phyloP scores from a whole-genome alignment of 2,797 vertebrate species.

The Sebastes vulpes region DNA sequence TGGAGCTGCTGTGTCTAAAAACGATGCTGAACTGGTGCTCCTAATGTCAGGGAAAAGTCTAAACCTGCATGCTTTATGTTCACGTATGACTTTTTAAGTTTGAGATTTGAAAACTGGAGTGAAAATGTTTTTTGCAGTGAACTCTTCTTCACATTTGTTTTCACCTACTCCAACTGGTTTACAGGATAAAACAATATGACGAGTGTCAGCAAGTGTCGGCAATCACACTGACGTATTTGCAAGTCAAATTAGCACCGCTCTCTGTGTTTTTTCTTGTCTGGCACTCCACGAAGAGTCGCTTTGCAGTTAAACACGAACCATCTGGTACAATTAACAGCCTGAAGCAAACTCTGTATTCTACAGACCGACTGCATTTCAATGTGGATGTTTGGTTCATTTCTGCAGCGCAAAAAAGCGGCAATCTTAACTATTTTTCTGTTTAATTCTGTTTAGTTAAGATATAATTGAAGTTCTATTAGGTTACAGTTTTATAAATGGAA shows the following conservation, averaged over 20 bases:
- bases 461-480: neutral
- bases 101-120: neutral
- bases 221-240: slow-evolving; percentile 31
- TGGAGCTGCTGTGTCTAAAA: neutral
- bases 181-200: slow-evolving; percentile 25
- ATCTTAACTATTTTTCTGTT: neutral
- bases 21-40: neutral
- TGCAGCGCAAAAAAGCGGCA: neutral
- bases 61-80: neutral
- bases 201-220: slow-evolving; percentile 6
- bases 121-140: neutral
- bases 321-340: slow-evolving; percentile 35
- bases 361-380: neutral
- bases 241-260: slow-evolving; percentile 37
- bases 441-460: neutral
- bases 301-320: slow-evolving; percentile 34
- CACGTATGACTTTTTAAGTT: neutral
- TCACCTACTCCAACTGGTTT: neutral
- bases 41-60: no score
- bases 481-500: neutral
- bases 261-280: slow-evolving; percentile 8
- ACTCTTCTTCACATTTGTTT: neutral
- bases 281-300: slow-evolving; percentile 2
- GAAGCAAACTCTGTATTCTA: neutral
- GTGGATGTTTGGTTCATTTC: neutral